Conservation (phyloP, 2,113 vertebrate species). For the human region DNA sequence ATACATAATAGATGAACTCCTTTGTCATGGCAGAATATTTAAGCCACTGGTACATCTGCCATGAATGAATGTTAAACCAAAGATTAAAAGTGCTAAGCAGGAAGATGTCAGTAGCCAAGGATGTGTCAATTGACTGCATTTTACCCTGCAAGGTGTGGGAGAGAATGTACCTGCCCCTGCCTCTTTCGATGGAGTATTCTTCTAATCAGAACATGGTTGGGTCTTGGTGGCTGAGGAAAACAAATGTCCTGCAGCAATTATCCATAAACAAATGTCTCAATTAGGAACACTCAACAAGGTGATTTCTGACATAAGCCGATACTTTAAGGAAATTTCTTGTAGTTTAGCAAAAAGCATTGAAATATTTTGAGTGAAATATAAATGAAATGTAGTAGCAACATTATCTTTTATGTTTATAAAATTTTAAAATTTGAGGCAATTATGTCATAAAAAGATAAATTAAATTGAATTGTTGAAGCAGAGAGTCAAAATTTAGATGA, state of each 20-base stretch:
- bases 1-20: background rate
- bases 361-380: background rate
- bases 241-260: background rate
- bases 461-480: background rate
- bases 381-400: background rate
- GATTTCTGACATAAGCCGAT: background rate
- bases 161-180: fast-evolving
- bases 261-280: background rate
- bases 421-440: background rate
- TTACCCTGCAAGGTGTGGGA: background rate
- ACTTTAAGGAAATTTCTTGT: background rate
- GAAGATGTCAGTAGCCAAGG: background rate
- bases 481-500: background rate
- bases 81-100: background rate
- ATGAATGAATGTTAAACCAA: background rate
- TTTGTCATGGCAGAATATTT: background rate
- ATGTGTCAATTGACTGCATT: background rate
- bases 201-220: background rate
- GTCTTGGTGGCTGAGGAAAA: background rate
- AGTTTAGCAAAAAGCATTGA: background rate
- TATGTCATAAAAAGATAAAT: background rate
- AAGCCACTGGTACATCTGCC: fast-evolving
- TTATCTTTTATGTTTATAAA: background rate
- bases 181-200: background rate
- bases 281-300: background rate